Percentiles rank a stretch among this genome's conserved stretches.
phyloP scores from a whole-genome alignment of 1,140 invertebrate genomes.

The Zaprionus kolodkinae region DNA sequence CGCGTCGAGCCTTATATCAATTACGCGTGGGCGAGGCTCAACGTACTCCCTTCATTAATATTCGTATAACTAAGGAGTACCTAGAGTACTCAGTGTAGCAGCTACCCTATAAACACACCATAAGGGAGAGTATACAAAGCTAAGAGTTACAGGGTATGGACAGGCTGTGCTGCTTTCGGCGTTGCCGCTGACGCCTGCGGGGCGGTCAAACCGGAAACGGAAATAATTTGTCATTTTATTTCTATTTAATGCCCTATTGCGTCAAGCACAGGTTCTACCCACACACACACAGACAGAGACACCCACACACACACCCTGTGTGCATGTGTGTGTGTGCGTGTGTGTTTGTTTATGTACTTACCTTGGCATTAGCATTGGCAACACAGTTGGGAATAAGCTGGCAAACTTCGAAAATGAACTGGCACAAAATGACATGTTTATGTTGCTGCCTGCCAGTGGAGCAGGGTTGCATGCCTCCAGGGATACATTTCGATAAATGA shows the following conservation, averaged over 20 bases:
- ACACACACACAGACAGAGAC: background rate
- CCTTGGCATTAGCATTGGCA: background rate
- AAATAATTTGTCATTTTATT: slow-evolving; percentile 73
- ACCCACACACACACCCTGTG: background rate
- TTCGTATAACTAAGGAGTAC: background rate
- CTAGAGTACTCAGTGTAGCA: too few species aligned
- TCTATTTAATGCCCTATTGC: slow-evolving; percentile 54
- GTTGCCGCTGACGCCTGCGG: background rate
- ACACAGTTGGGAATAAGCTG: background rate
- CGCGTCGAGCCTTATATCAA: background rate
- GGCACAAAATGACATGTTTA: background rate
- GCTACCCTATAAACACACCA: too few species aligned
- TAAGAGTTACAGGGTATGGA: background rate
- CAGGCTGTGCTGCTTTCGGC: background rate
- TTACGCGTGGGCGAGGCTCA: background rate
- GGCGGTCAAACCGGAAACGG: slow-evolving; percentile 52
- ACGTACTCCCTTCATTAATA: slow-evolving; percentile 2
- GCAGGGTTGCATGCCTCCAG: background rate
- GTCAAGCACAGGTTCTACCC: background rate
- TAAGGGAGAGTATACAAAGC: too few species aligned
- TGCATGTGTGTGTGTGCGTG: background rate
- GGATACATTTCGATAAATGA: background rate
- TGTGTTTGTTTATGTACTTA: background rate
- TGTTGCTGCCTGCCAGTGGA: background rate
- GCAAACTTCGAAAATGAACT: slow-evolving; percentile 6